These are phyloP conservation scores for Staurois parvus DNA, from an alignment of 2,797 vertebrate genomes.

Conservation along the genomic window DNA sequence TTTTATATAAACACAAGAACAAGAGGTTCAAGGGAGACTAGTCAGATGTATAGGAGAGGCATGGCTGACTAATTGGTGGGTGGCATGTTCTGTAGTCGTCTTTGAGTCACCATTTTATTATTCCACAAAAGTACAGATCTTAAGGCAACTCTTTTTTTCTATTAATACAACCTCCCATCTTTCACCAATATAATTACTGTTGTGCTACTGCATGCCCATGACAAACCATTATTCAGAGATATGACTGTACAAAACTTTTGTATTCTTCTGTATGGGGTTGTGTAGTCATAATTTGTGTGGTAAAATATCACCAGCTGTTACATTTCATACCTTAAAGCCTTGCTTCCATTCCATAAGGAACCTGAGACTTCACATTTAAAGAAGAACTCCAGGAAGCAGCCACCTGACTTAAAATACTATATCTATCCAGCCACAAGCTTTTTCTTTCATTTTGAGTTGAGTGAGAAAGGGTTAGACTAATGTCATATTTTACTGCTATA, in stretches of 20 bases:
- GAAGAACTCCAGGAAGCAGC: too few species aligned
- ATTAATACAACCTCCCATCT: slow-evolving; percentile 41
- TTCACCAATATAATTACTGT: slow-evolving; percentile 39
- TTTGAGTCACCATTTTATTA: slow-evolving; percentile 59
- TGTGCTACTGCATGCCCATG: slow-evolving; percentile 7
- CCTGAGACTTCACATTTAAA: not conserved
- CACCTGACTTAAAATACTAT: too few species aligned
- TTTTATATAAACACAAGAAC: slow-evolving; percentile 47
- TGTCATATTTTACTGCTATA: too few species aligned
- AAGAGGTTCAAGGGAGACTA: slow-evolving; percentile 45
- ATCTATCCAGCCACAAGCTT: too few species aligned
- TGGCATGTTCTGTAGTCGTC: slow-evolving; percentile 6
- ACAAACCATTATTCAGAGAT: slow-evolving; percentile 39
- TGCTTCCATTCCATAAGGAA: not conserved
- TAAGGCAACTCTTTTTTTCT: slow-evolving; percentile 11
- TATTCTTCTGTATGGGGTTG: slow-evolving; percentile 24
- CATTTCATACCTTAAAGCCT: not conserved
- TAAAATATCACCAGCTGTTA: slow-evolving; percentile 17
- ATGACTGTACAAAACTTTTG: slow-evolving; percentile 35
- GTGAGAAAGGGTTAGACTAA: too few species aligned
- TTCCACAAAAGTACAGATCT: slow-evolving; percentile 51
- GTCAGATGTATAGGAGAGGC: slow-evolving; percentile 55
- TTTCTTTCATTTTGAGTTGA: too few species aligned
- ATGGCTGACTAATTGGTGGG: slow-evolving; percentile 62
- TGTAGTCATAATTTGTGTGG: not conserved